Conservation (phyloP, 2,113 vertebrate genomes). For the Anarrhichthys ocellatus region DNA sequence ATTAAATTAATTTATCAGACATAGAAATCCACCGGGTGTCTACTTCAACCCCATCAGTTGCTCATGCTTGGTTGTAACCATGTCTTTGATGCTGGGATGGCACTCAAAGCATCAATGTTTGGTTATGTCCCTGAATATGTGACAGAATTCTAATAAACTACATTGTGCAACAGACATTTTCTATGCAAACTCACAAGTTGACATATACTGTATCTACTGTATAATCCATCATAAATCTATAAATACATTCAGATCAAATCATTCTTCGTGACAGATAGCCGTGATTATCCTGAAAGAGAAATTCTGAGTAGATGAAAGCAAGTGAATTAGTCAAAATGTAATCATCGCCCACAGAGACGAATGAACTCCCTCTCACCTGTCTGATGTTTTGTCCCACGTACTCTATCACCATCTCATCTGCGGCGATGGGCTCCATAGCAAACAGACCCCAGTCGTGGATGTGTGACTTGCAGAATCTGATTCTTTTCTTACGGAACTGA, state of each 20-base stretch:
- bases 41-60: not conserved
- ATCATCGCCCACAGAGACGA: not conserved
- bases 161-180: not conserved
- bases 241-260: not conserved
- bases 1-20: not conserved
- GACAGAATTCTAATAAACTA: not conserved
- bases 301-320: not conserved
- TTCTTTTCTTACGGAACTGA: slow-evolving; percentile 98
- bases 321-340: not conserved
- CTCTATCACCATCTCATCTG: slow-evolving; percentile 99
- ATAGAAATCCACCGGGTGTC: not conserved
- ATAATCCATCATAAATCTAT: not conserved
- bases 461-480: slow-evolving; percentile 96
- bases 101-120: not conserved
- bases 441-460: slow-evolving; percentile 99
- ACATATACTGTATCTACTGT: not conserved
- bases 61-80: no score
- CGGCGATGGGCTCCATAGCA: slow-evolving; percentile 97
- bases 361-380: slow-evolving; percentile 85
- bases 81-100: not conserved
- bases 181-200: not conserved
- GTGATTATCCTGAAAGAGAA: not conserved
- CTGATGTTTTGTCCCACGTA: slow-evolving; percentile 99
- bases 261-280: not conserved
- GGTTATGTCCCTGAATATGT: not conserved